phyloP scores from a whole-genome alignment of 2,888 invertebrate species.

The Ellobium chinense region DNA sequence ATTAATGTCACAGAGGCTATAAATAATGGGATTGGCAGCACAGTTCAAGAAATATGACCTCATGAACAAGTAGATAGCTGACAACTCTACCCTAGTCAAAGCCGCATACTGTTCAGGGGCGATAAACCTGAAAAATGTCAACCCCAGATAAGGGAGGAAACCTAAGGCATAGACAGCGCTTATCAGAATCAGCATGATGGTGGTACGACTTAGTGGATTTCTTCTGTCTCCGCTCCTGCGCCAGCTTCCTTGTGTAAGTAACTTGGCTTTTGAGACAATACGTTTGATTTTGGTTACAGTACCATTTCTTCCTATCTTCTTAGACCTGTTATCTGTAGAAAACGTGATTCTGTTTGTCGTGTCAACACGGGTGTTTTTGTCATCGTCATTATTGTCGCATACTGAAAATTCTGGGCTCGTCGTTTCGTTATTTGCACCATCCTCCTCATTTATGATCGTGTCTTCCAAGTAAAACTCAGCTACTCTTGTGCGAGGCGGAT shows the following conservation, averaged over 20 bases:
- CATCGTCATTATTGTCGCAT: too few relatives aligned
- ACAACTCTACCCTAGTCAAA: neutral
- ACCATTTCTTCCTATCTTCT: too few relatives aligned
- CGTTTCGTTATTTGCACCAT: too few relatives aligned
- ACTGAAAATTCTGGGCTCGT: too few relatives aligned
- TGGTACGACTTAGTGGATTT: neutral
- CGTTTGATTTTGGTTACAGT: neutral
- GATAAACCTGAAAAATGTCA: conserved; percentile 6
- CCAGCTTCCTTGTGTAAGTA: neutral
- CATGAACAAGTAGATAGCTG: conserved; percentile 43
- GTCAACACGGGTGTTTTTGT: too few relatives aligned
- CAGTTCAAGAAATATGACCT: conserved; percentile 46
- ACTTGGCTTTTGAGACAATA: neutral
- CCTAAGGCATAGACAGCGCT: conserved; percentile 18
- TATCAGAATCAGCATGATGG: conserved; percentile 33
- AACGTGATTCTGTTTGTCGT: neutral
- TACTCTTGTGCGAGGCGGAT: too few relatives aligned
- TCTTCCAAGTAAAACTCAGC: too few relatives aligned
- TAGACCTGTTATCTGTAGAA: too few relatives aligned
- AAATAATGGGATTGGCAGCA: conserved; percentile 46
- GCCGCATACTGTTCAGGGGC: neutral
- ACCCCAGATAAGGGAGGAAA: conserved; percentile 23
- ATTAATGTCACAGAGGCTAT: conserved; percentile 36
- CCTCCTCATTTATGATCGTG: too few relatives aligned
- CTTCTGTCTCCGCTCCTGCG: neutral